phyloP scores from a whole-genome alignment of 1,140 invertebrate species.

The Brevipalpus yothersi region DNA sequence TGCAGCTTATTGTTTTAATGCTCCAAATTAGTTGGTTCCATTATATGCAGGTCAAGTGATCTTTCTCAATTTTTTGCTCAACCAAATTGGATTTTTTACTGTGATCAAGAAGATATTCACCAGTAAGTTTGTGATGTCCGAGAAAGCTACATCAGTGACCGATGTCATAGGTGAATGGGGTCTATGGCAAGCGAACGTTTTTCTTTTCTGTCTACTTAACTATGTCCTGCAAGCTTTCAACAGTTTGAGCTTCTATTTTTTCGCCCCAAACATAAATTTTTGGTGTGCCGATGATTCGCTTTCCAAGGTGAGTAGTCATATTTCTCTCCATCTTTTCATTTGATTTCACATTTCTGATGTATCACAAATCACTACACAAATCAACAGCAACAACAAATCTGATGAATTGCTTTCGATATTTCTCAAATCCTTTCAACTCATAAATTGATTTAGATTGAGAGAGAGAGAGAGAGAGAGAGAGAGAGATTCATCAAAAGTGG shows the following conservation, averaged over 20 bases:
- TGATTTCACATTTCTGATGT: background rate
- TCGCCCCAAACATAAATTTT: slow-evolving; percentile 7
- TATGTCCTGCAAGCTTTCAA: slow-evolving; percentile 4
- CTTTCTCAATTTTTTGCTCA: no score
- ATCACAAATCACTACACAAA: background rate
- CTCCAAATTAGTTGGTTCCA: no score
- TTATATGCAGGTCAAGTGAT: no score
- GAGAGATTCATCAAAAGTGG: no score
- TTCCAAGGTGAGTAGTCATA: background rate
- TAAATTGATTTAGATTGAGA: no score
- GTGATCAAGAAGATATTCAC: no score
- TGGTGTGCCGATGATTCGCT: slow-evolving; percentile 1
- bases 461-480: no score
- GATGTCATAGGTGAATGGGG: slow-evolving; percentile 7
- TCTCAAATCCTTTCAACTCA: background rate
- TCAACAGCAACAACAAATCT: background rate
- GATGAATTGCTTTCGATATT: background rate
- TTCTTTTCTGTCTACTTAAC: background rate
- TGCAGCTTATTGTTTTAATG: no score
- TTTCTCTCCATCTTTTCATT: background rate
- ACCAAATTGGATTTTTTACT: no score
- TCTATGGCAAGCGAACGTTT: slow-evolving; percentile 7
- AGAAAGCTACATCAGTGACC: background rate
- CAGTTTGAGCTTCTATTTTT: slow-evolving; percentile 7
- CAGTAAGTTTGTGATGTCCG: no score